Percentiles rank a stretch among this genome's conserved stretches.
These are phyloP conservation scores for Macrotis lagotis DNA, from an alignment of 2,113 vertebrate genomes.

Conservation along the genomic window DNA sequence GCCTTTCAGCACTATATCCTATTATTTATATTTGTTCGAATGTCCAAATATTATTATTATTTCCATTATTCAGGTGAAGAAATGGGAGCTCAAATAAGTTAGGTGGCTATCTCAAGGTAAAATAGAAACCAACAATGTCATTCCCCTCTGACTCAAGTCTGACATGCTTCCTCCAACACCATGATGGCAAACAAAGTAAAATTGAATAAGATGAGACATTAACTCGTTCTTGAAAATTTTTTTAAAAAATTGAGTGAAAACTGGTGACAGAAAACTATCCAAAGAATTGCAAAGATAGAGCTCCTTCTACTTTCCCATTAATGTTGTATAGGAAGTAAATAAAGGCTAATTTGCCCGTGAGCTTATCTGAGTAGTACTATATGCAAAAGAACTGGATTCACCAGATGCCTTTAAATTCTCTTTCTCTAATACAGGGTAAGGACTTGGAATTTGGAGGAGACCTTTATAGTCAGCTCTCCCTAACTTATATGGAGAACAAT, in stretches of 20 bases:
- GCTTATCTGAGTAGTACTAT: not conserved
- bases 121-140: not conserved
- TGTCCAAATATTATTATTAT: not conserved
- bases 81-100: not conserved
- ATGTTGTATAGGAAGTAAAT: not conserved
- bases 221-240: not conserved
- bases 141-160: not conserved
- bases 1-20: not conserved
- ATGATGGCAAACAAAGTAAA: conserved; percentile 1
- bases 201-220: not conserved
- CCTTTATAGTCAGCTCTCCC: not conserved
- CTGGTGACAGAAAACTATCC: not conserved
- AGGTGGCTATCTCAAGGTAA: not conserved
- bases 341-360: fast-evolving
- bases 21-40: not conserved
- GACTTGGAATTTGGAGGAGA: not conserved
- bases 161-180: not conserved
- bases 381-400: not conserved
- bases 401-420: not conserved
- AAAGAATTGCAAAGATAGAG: not conserved
- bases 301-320: not conserved
- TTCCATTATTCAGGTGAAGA: not conserved
- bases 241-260: not conserved
- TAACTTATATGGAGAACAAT: not conserved
- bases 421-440: not conserved